phyloP scores from a whole-genome alignment of 2,113 vertebrate genomes.

The Labrus mixtus region DNA sequence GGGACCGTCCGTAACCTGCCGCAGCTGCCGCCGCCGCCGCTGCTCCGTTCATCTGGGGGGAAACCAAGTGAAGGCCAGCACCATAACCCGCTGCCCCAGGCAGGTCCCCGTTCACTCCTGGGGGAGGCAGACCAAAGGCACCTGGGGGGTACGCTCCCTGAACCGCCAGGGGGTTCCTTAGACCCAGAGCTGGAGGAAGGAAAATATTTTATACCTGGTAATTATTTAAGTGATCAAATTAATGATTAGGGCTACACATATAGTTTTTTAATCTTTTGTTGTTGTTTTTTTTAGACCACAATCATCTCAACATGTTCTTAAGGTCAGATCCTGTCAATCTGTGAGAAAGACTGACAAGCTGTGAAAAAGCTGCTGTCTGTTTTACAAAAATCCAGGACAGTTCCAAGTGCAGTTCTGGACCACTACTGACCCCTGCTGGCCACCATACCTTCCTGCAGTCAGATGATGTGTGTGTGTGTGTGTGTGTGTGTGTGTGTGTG shows the following conservation, averaged over 20 bases:
- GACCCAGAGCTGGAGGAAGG: conserved; percentile 83
- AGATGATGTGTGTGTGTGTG: background rate
- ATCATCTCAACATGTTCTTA: conserved; percentile 27
- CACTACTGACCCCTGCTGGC: conserved; percentile 84
- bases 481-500: background rate
- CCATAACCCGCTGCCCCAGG: conserved; percentile 83
- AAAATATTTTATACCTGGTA: background rate
- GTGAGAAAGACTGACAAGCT: conserved; percentile 50
- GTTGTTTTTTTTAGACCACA: background rate
- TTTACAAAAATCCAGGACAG: conserved; percentile 18
- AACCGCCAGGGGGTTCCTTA: conserved; percentile 88
- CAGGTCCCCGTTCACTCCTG: conserved; percentile 89
- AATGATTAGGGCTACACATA: conserved; percentile 6
- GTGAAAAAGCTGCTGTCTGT: conserved; percentile 42
- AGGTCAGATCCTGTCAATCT: conserved; percentile 20
- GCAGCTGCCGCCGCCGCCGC: conserved; percentile 76
- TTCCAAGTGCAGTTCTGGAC: conserved; percentile 55
- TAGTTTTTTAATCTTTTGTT: background rate
- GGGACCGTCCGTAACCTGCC: conserved; percentile 86
- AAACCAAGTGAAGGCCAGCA: conserved; percentile 87
- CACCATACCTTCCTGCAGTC: conserved; percentile 27
- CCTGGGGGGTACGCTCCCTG: conserved; percentile 89
- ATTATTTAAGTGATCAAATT: conserved; percentile 20
- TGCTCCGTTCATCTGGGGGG: conserved; percentile 88
- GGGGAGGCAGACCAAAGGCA: conserved; percentile 88